Evolutionary conservation across 2,888 invertebrate genomes (phyloP).

Genomic region (Thymelicus sylvestris): DNA sequence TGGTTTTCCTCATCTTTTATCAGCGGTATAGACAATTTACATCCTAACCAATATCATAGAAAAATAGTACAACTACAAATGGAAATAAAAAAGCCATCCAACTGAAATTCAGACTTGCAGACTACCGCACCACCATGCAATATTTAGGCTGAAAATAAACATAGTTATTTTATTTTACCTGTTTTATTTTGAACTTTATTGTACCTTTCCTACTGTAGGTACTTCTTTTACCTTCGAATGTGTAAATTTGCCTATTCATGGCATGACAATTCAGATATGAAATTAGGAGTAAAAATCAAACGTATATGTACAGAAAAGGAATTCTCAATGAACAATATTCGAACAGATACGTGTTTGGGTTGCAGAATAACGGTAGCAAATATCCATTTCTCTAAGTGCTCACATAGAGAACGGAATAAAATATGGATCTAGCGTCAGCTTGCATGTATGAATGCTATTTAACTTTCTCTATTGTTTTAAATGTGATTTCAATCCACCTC

Average conservation of each 20-base stretch:
- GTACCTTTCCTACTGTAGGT: too few species aligned
- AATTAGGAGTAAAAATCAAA: constrained; percentile 18
- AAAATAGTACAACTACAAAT: not conserved
- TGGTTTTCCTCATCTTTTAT: too few species aligned
- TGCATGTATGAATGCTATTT: not conserved
- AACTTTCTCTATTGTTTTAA: not conserved
- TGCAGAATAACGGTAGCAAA: constrained; percentile 14
- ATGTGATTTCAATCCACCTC: too few species aligned
- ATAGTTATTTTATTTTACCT: too few species aligned
- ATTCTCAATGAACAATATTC: constrained; percentile 24
- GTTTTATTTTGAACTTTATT: too few species aligned
- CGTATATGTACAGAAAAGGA: constrained; percentile 20
- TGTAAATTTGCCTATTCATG: not conserved
- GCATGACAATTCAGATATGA: constrained; percentile 4
- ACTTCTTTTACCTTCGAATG: too few species aligned
- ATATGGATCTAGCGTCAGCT: constrained; percentile 6
- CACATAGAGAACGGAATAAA: constrained; percentile 8
- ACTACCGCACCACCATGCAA: too few species aligned
- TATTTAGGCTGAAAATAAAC: too few species aligned
- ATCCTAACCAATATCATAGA: too few species aligned
- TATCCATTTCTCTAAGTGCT: constrained; percentile 19
- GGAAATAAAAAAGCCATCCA: not conserved
- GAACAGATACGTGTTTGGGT: constrained; percentile 6
- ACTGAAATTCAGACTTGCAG: too few species aligned
- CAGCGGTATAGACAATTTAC: too few species aligned